phyloP scores from a whole-genome alignment of 2,113 vertebrate species.

The Pluvialis apricaria region DNA sequence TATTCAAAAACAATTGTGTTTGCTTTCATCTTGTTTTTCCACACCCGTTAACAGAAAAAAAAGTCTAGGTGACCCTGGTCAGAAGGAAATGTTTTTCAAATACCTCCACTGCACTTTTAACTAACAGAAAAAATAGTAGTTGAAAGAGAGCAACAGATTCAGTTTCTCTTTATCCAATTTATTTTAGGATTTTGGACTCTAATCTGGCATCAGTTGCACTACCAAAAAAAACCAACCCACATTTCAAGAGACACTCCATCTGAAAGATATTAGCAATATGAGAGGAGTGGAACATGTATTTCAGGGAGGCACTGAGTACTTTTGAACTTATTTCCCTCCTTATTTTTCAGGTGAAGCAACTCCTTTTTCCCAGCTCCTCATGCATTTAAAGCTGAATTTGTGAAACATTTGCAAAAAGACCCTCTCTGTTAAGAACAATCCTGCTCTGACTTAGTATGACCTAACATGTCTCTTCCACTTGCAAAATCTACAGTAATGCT shows the following conservation, averaged over 20 bases:
- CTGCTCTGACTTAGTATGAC: neutral
- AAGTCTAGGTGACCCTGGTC: neutral
- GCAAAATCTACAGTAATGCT: neutral
- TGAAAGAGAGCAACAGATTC: neutral
- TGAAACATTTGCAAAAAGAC: neutral
- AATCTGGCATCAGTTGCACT: neutral
- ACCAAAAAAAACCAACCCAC: neutral
- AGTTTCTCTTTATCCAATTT: constrained; percentile 15
- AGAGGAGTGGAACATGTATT: neutral
- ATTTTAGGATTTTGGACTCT: constrained; percentile 1
- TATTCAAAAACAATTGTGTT: neutral
- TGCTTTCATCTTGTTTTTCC: constrained; percentile 49
- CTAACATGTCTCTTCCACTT: neutral
- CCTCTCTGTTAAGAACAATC: neutral
- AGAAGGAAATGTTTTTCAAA: constrained; percentile 30
- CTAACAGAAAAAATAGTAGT: neutral
- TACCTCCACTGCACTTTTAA: constrained; percentile 18
- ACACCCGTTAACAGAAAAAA: neutral
- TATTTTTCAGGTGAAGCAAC: neutral
- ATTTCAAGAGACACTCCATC: neutral
- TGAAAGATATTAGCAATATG: neutral
- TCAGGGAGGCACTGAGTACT: neutral
- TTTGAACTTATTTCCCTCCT: neutral
- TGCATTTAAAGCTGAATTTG: neutral
- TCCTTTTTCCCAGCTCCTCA: neutral